These are phyloP conservation scores for Caenorhabditis imperialis DNA, from an alignment of 2,888 invertebrate species.

Conservation along the genomic window DNA sequence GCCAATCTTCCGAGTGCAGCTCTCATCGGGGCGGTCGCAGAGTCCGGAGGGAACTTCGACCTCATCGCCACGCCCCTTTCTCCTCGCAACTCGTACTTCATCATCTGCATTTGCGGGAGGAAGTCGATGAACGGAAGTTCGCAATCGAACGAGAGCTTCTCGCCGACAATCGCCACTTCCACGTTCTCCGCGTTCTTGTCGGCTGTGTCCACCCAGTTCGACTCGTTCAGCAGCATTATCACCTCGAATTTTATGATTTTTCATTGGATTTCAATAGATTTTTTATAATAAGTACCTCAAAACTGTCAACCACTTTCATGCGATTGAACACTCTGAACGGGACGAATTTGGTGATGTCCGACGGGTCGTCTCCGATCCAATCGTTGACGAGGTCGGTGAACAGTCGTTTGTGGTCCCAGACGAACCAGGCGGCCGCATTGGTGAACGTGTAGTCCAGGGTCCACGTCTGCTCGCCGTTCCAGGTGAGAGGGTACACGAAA, in stretches of 20 bases:
- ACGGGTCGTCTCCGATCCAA: constrained; percentile 84
- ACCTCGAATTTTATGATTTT: constrained; percentile 83
- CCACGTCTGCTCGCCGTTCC: constrained; percentile 98
- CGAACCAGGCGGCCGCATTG: constrained; percentile 84
- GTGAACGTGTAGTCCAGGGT: constrained; percentile 85
- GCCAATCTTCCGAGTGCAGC: constrained; percentile 53
- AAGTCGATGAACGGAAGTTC: constrained; percentile 95
- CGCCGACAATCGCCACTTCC: constrained; percentile 69
- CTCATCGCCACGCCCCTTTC: constrained; percentile 56
- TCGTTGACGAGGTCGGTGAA: constrained; percentile 96
- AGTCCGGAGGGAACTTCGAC: constrained; percentile 55
- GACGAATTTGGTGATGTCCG: constrained; percentile 93
- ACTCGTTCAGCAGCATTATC: constrained; percentile 92
- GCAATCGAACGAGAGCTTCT: constrained; percentile 82
- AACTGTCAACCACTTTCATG: constrained; percentile 78
- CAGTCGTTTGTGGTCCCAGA: constrained; percentile 88
- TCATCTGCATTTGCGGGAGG: constrained; percentile 89
- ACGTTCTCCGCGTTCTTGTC: constrained; percentile 71
- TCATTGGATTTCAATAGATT: not conserved
- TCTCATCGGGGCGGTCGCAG: constrained; percentile 56
- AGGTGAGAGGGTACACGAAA: constrained; percentile 91
- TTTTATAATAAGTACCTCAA: constrained; percentile 46
- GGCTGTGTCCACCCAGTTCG: constrained; percentile 96
- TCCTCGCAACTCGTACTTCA: constrained; percentile 78
- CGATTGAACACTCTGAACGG: constrained; percentile 94